Percentiles rank a stretch among this genome's conserved stretches.
These are phyloP conservation scores for Eupelmus urozonus DNA, from an alignment of 2,888 invertebrate species.

Conservation along the genomic window DNA sequence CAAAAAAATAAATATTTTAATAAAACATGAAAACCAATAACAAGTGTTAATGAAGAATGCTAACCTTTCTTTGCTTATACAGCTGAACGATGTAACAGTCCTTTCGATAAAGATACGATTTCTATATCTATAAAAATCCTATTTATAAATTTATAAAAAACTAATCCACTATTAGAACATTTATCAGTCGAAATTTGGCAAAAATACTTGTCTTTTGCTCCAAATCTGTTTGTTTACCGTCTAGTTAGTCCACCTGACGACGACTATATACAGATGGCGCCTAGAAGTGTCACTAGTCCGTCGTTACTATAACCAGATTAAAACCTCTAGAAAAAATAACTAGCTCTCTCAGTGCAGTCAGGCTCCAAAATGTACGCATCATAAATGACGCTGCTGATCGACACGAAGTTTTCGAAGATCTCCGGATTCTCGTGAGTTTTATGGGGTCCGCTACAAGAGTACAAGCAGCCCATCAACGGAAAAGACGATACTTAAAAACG, in stretches of 20 bases:
- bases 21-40: background rate
- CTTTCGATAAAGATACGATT: no score
- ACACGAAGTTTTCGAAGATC: conserved; percentile 22
- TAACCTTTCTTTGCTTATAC: no score
- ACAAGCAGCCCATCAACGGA: no score
- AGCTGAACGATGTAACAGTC: no score
- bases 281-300: no score
- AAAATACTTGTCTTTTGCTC: background rate
- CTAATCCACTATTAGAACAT: no score
- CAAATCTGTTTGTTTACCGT: background rate
- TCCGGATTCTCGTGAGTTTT: conserved; percentile 15
- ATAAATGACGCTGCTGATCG: conserved; percentile 53
- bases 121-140: no score
- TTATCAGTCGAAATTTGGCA: no score
- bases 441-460: background rate
- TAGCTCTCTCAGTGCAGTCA: conserved; percentile 34
- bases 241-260: background rate
- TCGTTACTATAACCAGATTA: background rate
- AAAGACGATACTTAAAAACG: no score
- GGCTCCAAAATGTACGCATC: conserved; percentile 39
- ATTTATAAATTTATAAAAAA: no score
- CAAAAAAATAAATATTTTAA: background rate
- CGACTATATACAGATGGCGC: conserved; percentile 23
- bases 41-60: no score
- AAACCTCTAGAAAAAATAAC: conserved; percentile 5